Conservation (phyloP, 2,888 invertebrate genomes). For the Nomada fucata region DNA sequence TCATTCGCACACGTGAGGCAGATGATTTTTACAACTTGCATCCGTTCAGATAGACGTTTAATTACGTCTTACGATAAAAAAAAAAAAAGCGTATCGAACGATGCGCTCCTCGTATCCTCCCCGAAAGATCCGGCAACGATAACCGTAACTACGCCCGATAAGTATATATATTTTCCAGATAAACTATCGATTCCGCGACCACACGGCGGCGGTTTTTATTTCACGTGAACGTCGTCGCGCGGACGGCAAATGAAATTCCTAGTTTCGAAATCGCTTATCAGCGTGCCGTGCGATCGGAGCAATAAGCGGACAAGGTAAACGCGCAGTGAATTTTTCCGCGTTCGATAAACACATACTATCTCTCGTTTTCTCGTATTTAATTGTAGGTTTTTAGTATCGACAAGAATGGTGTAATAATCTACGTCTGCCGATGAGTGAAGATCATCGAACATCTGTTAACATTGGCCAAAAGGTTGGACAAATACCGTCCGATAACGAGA, state of each 20-base stretch:
- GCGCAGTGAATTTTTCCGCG: constrained; percentile 1
- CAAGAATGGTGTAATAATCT: neutral
- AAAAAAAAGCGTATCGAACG: neutral
- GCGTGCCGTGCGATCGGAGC: neutral
- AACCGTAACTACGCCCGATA: constrained; percentile 14
- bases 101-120: constrained; percentile 1
- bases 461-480: neutral
- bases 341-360: neutral
- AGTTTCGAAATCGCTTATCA: constrained; percentile 50
- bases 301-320: constrained; percentile 9
- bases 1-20: neutral
- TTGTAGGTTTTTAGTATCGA: neutral
- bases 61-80: neutral
- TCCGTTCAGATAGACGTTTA: neutral
- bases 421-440: neutral
- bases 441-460: neutral
- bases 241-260: constrained; percentile 20
- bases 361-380: no score
- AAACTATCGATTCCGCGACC: constrained; percentile 29
- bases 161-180: constrained; percentile 13
- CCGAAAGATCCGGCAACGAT: constrained; percentile 23
- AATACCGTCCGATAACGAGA: neutral
- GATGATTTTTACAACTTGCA: constrained; percentile 1
- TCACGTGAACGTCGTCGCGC: neutral
- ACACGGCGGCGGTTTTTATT: constrained; percentile 6